Evolutionary conservation across 2,888 invertebrate genomes (phyloP).

Genomic region (Aproaerema taeniolella): DNA sequence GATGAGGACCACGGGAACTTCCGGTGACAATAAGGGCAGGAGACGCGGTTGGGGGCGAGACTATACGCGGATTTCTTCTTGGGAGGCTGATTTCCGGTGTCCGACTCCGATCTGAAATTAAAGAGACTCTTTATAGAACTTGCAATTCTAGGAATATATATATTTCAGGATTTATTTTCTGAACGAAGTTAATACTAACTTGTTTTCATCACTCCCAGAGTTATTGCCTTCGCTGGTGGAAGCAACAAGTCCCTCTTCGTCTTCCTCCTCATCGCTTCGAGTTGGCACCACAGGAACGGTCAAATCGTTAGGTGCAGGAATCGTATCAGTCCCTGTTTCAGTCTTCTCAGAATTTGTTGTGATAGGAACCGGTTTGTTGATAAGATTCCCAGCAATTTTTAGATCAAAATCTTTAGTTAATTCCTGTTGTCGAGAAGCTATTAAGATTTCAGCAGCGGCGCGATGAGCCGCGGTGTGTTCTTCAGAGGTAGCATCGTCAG

Average conservation of each 20-base stretch:
- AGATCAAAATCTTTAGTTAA: conserved; percentile 69
- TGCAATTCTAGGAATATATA: conserved; percentile 2
- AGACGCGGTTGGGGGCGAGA: conserved; percentile 94
- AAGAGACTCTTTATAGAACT: not conserved
- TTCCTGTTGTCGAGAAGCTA: conserved; percentile 68
- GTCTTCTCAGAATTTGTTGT: conserved; percentile 40
- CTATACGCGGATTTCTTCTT: conserved; percentile 98
- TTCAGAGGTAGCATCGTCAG: conserved; percentile 47
- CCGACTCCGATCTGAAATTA: conserved; percentile 80
- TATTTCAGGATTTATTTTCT: not conserved
- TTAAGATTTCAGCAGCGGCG: conserved; percentile 77
- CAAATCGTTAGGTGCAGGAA: conserved; percentile 73
- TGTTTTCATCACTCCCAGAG: conserved; percentile 89
- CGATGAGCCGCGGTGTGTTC: conserved; percentile 70
- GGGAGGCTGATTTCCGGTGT: conserved; percentile 72
- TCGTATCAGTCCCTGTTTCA: conserved; percentile 61
- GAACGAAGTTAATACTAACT: conserved; percentile 67
- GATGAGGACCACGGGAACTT: conserved; percentile 99
- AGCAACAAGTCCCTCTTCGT: conserved; percentile 88
- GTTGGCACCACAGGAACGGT: conserved; percentile 82
- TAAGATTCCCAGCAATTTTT: conserved; percentile 75
- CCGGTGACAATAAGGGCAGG: conserved; percentile 94
- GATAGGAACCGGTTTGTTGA: conserved; percentile 64
- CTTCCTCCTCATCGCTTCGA: conserved; percentile 80
- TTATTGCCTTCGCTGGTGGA: conserved; percentile 90